Evolutionary conservation across 1,140 invertebrate species (phyloP), one percentile per base, ranked within the genome.

Genomic region (Atta cephalotes): DNA sequence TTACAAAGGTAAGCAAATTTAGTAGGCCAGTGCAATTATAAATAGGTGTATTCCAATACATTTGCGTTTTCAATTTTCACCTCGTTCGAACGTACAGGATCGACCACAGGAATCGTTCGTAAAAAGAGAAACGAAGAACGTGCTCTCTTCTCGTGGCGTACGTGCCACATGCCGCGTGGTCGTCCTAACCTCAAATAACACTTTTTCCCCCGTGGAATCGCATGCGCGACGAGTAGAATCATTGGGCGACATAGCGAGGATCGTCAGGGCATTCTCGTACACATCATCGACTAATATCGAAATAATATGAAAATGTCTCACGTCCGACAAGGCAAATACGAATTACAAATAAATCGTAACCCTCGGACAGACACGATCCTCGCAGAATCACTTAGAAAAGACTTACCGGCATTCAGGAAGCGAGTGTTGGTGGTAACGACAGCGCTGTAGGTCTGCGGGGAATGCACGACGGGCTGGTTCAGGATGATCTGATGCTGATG

Each of bases 341-440:
- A 45, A 45, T 45, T 9, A 45, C 10, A 10, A 10, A 1, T 45
- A 45, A 45, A 45, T 10, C 1, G 31, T 28, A 1, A 3, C 39
- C 0, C 7, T 45, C 9, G 39, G 39, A 45, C 10, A 0, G 14
- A 51, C 49, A 16, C 3, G 49, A 0, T 51, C 14, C 14, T 51
- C 14, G 49, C 14, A 10, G 49, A 51, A 16, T 4, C 14, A 51
- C 39, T 9, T 10, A 0, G 39, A 45, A 1, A 39, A 1, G 68
- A 92, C 93, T 92, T 62, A 94, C 93, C 93, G 85, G 91, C 77
- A 91, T 94, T 92, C 25, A 92, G 78, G 84, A 89, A 94, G 14
- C 89, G 87, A 9, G 92, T 70, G 53, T 92, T 92, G 31, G 84
- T 76, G 2, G 92, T 85, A 21, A 92, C 92, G 25, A 94, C 92